These are phyloP conservation scores for Cephus rjabovi DNA, from an alignment of 2,888 invertebrate species.

Conservation along the genomic window DNA sequence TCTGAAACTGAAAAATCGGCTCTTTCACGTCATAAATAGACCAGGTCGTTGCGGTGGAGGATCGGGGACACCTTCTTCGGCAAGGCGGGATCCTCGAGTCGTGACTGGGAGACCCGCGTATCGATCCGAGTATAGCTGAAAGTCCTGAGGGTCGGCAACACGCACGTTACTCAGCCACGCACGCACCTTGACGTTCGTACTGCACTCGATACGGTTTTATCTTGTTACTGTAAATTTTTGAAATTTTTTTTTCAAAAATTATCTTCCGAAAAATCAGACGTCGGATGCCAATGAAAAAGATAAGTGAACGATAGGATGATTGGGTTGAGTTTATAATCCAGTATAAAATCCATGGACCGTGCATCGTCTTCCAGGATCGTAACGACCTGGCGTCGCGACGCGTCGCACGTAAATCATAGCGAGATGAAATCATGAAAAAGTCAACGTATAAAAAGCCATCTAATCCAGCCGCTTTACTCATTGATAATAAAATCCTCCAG, in stretches of 20 bases:
- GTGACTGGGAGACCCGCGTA: neutral
- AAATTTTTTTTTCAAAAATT: neutral
- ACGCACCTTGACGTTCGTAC: neutral
- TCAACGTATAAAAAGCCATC: neutral
- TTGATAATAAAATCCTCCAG: conserved; percentile 5
- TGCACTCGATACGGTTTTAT: neutral
- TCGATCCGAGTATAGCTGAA: neutral
- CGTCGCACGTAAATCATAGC: neutral
- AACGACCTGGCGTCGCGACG: neutral
- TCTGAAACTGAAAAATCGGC: neutral
- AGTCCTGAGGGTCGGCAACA: neutral
- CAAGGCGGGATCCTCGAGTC: neutral
- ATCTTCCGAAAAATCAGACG: neutral
- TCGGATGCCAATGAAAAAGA: neutral
- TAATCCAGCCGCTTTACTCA: conserved; percentile 3
- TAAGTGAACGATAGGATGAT: neutral
- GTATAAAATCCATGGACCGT: neutral
- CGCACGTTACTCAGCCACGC: neutral
- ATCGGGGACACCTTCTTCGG: neutral
- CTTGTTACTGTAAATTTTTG: neutral
- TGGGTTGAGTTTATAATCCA: neutral
- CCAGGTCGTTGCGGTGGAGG: neutral
- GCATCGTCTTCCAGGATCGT: neutral
- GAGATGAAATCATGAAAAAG: neutral
- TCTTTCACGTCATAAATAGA: neutral